phyloP scores from a whole-genome alignment of 2,113 vertebrate species.

The Rhagologus leucostigma region DNA sequence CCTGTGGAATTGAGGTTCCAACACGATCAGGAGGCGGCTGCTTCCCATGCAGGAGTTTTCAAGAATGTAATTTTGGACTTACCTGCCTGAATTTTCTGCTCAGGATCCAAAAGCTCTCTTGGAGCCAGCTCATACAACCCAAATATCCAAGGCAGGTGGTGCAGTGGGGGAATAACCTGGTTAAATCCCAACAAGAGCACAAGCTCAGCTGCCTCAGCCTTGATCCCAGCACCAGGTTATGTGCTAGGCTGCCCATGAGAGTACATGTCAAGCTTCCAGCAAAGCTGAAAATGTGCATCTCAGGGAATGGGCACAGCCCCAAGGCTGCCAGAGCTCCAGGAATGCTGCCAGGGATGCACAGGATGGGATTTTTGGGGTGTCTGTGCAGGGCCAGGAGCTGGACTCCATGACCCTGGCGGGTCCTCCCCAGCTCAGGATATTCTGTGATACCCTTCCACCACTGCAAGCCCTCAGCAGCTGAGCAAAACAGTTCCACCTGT shows the following conservation, averaged over 20 bases:
- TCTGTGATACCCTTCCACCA: neutral
- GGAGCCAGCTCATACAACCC: neutral
- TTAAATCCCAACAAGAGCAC: neutral
- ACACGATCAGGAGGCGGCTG: neutral
- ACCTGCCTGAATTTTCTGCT: neutral
- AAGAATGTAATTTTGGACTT: neutral
- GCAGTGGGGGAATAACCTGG: neutral
- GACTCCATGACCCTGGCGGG: neutral
- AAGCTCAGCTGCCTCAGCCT: neutral
- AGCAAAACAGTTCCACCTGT: neutral
- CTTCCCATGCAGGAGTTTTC: accelerated
- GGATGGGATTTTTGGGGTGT: neutral
- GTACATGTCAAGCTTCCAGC: neutral
- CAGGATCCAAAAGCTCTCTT: neutral
- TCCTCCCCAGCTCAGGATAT: neutral
- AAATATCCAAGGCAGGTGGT: neutral
- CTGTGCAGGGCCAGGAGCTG: neutral
- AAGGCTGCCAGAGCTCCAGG: neutral
- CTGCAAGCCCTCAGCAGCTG: neutral
- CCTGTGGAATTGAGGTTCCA: neutral
- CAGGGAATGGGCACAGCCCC: neutral
- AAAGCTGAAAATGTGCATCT: neutral
- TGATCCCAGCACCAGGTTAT: neutral
- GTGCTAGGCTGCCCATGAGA: neutral
- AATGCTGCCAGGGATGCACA: neutral